Conservation (phyloP, 2,888 invertebrate species). For the Troides aeacus region DNA sequence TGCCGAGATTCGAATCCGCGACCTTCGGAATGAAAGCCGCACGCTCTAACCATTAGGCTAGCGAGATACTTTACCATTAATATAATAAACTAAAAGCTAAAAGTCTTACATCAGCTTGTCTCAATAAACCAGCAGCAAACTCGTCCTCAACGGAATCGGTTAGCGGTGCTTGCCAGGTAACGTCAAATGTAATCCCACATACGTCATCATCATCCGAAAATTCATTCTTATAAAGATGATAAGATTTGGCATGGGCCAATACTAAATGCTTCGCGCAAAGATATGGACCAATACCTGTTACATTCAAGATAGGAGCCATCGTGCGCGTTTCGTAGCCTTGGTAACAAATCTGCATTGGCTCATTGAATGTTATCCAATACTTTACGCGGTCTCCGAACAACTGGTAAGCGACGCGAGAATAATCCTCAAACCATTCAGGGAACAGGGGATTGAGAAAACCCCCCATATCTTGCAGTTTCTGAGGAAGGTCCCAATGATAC, state of each 20-base stretch:
- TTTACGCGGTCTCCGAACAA: constrained; percentile 75
- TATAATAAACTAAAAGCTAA: no score
- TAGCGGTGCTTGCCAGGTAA: constrained; percentile 50
- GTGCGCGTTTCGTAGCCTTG: constrained; percentile 63
- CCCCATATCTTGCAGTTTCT: constrained; percentile 75
- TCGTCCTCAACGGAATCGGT: constrained; percentile 53
- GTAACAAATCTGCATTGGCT: constrained; percentile 66
- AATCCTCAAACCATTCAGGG: constrained; percentile 72
- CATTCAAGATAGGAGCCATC: constrained; percentile 56
- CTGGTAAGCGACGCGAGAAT: constrained; percentile 63
- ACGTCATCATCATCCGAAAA: constrained; percentile 51
- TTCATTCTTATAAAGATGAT: constrained; percentile 58
- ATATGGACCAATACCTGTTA: constrained; percentile 70
- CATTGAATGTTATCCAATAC: constrained; percentile 81
- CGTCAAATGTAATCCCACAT: constrained; percentile 46
- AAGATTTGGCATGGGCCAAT: constrained; percentile 76
- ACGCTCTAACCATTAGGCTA: no score
- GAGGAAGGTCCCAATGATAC: constrained; percentile 79
- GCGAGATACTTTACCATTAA: no score
- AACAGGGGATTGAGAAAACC: constrained; percentile 71
- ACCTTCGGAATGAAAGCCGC: no score
- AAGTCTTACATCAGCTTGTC: constrained; percentile 42
- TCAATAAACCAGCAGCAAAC: constrained; percentile 48
- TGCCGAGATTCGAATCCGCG: no score
- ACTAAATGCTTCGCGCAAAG: constrained; percentile 71